A percentile compares a stretch with the other conserved stretches of the same genome.
These are phyloP conservation scores for Ploceus nigricollis DNA, from an alignment of 2,113 vertebrate species.

Conservation along the genomic window DNA sequence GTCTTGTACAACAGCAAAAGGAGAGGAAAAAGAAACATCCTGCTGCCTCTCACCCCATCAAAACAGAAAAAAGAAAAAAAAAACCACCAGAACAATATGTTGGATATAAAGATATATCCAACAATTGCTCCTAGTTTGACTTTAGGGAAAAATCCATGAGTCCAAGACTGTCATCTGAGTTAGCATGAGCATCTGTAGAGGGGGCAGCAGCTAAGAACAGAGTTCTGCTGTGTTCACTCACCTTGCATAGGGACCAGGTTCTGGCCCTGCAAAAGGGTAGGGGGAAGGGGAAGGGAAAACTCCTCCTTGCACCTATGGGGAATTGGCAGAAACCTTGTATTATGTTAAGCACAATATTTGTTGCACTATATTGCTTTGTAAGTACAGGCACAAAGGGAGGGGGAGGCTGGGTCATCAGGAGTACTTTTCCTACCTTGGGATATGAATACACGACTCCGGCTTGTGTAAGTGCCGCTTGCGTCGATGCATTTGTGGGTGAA, in stretches of 20 bases:
- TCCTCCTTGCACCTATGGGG: background rate
- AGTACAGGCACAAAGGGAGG: background rate
- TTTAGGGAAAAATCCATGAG: background rate
- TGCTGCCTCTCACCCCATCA: background rate
- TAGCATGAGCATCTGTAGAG: background rate
- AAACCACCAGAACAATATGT: background rate
- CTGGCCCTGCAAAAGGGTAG: background rate
- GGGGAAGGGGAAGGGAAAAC: no score
- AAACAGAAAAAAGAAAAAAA: background rate
- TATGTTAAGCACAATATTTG: background rate
- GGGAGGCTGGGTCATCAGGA: background rate
- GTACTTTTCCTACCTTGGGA: constrained; percentile 47
- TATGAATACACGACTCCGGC: background rate
- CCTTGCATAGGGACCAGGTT: background rate
- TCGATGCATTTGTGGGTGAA: constrained; percentile 22
- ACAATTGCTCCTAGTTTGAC: background rate
- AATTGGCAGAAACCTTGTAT: background rate
- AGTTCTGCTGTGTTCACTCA: rapidly evolving
- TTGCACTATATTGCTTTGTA: background rate
- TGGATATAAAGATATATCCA: background rate
- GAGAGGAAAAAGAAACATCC: background rate
- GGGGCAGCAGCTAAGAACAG: background rate
- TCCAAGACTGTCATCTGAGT: background rate
- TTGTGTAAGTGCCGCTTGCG: constrained; percentile 12
- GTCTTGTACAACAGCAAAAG: background rate